phyloP scores from a whole-genome alignment of 2,113 vertebrate species.

The Phyllostomus discolor region DNA sequence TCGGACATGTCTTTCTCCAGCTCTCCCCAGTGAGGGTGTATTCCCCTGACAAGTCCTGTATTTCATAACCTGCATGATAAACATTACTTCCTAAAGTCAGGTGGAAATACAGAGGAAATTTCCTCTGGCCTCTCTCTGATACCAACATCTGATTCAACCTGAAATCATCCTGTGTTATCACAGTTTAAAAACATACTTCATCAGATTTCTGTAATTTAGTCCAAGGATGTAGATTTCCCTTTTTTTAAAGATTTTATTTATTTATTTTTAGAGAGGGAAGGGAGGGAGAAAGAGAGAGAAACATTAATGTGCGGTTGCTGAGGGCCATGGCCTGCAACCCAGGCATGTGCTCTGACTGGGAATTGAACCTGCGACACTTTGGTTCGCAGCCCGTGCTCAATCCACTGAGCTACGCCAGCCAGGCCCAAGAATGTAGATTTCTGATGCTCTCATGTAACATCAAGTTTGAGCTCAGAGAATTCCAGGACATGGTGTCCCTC shows the following conservation, averaged over 20 bases:
- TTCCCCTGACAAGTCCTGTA: neutral
- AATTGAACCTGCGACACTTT: too few relatives aligned
- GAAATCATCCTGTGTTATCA: neutral
- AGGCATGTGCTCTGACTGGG: too few relatives aligned
- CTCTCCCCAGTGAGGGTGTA: neutral
- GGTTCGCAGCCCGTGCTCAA: too few relatives aligned
- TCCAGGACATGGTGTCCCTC: neutral
- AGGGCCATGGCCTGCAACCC: too few relatives aligned
- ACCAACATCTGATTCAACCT: neutral
- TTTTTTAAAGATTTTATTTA: too few relatives aligned
- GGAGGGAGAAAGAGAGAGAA: too few relatives aligned
- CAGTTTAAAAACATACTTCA: neutral
- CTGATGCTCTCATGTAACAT: neutral
- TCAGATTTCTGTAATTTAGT: neutral
- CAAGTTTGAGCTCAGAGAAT: neutral
- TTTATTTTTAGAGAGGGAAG: too few relatives aligned
- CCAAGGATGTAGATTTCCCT: neutral
- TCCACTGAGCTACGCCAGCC: too few relatives aligned
- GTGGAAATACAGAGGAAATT: neutral
- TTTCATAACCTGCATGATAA: neutral
- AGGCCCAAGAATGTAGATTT: neutral
- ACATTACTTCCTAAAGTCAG: neutral
- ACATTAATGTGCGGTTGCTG: too few relatives aligned
- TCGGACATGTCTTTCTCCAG: neutral
- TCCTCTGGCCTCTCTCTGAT: neutral